Evolutionary conservation across 2,113 vertebrate genomes (phyloP), one percentile per base, ranked within the genome.

Genomic region (Chionomys nivalis): DNA sequence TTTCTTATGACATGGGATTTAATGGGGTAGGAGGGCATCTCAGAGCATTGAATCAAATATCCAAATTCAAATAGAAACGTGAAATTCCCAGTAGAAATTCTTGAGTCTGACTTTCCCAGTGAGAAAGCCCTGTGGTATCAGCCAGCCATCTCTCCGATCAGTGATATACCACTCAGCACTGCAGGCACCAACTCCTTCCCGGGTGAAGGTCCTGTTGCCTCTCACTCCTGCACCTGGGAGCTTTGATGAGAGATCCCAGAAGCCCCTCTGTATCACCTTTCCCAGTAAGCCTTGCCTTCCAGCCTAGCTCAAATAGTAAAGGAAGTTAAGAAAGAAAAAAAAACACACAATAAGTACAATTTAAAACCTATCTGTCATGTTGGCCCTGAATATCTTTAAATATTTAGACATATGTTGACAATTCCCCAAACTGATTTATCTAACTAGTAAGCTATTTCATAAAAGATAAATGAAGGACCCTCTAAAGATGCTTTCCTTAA

Each of bases 381-480:
- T 44, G 28, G 28, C 9, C 7, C 42, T 66, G 82, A 42, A 42
- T 78, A 23, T 86, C 63, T 85, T 89, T 65, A 79, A 91, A 89
- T 89, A 33, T 89, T 66, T 81, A 93, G 49, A 72, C n/a, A 81
- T 68, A 39, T 17, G 70, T 5, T 63, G 49, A 94, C 73, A 77
- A 89, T 63, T 68, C 1, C n/a, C 39, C 23, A 73, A 85, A 89
- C 17, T 73, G 23, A 85, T 66, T 75, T 77, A 55, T 77, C 75
- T 58, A 79, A 52, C 81, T 36, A 28, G 39, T 73, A 72, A 79
- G 11, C 28, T 44, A 47, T 16, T 73, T 90, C 91, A 55, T 68
- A 87, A 95, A 97, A 49, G 13, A 42, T 82, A 89, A n/a, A 68
- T 81, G 83, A 55, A 89, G 21, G 47, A 21, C 68, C 44, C 49